A percentile compares a stretch with the other conserved stretches of the same genome.
Evolutionary conservation across 2,113 vertebrate species (phyloP).

Genomic region (human): GRCh38 chr12:6927501-6928000

Average conservation of each 20-base stretch:
- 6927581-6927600: constrained; percentile 37
- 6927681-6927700: constrained; percentile 61
- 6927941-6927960: constrained; percentile 51
- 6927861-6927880: constrained; percentile 53
- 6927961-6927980: constrained; percentile 38
- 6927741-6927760: constrained; percentile 67
- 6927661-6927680: neutral
- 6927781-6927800: constrained; percentile 70
- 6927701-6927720: constrained; percentile 54
- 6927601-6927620: constrained; percentile 21
- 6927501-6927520: neutral
- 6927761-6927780: constrained; percentile 68
- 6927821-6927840: constrained; percentile 70
- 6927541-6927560: neutral
- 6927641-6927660: neutral
- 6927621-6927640: constrained; percentile 41
- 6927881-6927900: neutral
- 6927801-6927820: constrained; percentile 74
- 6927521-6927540: neutral
- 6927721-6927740: constrained; percentile 66
- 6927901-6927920: constrained; percentile 47
- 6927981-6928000: constrained; percentile 47
- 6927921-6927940: neutral
- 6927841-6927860: constrained; percentile 66
- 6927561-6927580: neutral